phyloP scores from a whole-genome alignment of 2,888 invertebrate genomes.

The Formica aserva region DNA sequence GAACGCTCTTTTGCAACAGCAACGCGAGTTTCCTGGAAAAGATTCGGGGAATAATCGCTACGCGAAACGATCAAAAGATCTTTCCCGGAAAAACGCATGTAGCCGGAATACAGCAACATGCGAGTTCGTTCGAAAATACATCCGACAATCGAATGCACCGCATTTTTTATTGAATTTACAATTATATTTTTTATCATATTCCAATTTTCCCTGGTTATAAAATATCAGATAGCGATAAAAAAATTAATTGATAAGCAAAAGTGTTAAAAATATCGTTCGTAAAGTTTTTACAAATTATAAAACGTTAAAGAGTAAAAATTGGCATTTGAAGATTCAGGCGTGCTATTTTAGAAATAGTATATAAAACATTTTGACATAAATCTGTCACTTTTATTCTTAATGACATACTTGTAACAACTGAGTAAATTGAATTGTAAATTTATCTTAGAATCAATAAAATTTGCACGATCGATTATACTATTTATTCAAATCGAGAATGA shows the following conservation, averaged over 20 bases:
- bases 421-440: background rate
- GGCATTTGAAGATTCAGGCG: background rate
- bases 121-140: background rate
- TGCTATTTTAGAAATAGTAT: background rate
- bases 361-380: background rate
- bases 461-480: background rate
- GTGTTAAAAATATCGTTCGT: background rate
- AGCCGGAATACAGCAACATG: background rate
- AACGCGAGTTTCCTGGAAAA: conserved; percentile 28
- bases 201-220: background rate
- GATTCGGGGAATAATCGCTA: conserved; percentile 1
- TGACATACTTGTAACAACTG: background rate
- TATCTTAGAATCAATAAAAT: conserved; percentile 11
- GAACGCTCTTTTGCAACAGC: background rate
- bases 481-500: conserved; percentile 18
- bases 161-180: background rate
- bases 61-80: conserved; percentile 6
- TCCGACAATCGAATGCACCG: background rate
- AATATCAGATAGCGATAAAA: background rate
- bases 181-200: background rate
- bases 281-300: background rate
- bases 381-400: background rate
- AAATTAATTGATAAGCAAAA: conserved; percentile 7
- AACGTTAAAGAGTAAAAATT: background rate
- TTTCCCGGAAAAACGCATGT: conserved; percentile 11